Base-by-base conservation (phyloP, 2,797 vertebrate genomes). In the Furcifer pardalis region DNA sequence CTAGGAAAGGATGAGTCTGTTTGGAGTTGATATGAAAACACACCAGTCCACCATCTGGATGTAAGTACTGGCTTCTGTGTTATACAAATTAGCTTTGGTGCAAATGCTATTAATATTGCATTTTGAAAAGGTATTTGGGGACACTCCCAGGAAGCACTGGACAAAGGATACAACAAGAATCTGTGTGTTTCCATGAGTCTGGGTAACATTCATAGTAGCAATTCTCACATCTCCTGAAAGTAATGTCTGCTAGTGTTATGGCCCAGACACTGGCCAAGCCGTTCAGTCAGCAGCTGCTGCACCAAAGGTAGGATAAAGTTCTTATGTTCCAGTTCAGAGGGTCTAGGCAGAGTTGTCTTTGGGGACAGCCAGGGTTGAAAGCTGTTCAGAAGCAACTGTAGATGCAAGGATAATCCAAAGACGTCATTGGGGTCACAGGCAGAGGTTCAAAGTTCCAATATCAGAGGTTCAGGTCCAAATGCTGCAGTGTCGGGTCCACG, bases 131-230 rank as follows among this genome's bases (percentile, higher is more conserved):
- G 2, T 59, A 5, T 4, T n/a, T 85, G 60, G 59, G 40, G n/a
- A 60, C 27, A 49, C 46, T 81, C 59, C n/a, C 40, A 62, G 12
- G 49, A 62, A 37, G 25, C 21, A 21, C 7, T 32, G 63, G 62
- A 19, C 9, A 32, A 63, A 27, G n/a, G 52, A 40, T 46, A 60
- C 10, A 21, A 35, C 1, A 37, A 7, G 49, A 40, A 62, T 49
- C 62, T 69, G 15, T 77, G 52, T 3, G 63, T 32, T 81, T 81
- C n/a, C 40, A 69, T 77, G 60, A 74, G 77, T 62, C 52, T 86
- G 40, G 66, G 73, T 73, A 63, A 79, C 63, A 25, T 46, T 32
- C 32, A 32, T 77, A 81, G 13, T 66, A 77, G 15, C 62, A 68
- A n/a, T 60, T 73, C 10, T 32, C 15, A 1, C 37, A 65, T 65